Percentiles rank a stretch among this genome's conserved stretches.
phyloP scores from a whole-genome alignment of 1,140 invertebrate species.

The Bombus superbus region DNA sequence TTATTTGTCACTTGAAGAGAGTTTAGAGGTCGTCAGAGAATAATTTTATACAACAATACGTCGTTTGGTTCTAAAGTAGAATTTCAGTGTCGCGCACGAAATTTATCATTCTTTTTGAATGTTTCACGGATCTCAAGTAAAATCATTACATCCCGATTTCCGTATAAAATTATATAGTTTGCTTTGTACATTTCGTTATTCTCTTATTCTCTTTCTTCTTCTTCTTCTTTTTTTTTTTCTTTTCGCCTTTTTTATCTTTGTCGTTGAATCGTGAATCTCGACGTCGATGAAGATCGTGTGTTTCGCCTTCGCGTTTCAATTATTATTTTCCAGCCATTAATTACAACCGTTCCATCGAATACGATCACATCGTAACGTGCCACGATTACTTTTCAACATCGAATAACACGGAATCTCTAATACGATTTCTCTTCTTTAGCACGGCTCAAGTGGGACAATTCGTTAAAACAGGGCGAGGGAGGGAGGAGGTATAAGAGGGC shows the following conservation, averaged over 20 bases:
- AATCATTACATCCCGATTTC: constrained; percentile 51
- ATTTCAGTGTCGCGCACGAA: constrained; percentile 2
- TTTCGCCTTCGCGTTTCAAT: neutral
- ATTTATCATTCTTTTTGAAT: neutral
- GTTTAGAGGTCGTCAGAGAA: constrained; percentile 25
- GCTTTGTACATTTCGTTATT: constrained; percentile 49
- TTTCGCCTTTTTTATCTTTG: neutral
- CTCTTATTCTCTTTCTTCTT: neutral
- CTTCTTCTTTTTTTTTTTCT: neutral
- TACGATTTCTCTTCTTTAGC: constrained; percentile 20
- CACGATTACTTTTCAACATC: constrained; percentile 29
- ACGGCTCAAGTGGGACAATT: constrained; percentile 6
- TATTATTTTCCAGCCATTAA: constrained; percentile 23
- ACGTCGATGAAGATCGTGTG: constrained; percentile 1
- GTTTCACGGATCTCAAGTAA: constrained; percentile 39
- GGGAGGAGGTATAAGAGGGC: no score
- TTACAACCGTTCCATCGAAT: constrained; percentile 7
- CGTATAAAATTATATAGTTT: constrained; percentile 55
- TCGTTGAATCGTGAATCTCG: constrained; percentile 30
- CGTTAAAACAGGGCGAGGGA: neutral
- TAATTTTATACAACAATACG: constrained; percentile 39
- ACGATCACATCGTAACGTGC: constrained; percentile 27
- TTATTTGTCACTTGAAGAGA: constrained; percentile 11
- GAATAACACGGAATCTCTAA: constrained; percentile 35
- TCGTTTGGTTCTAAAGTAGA: constrained; percentile 23